Evolutionary conservation across 2,888 invertebrate genomes (phyloP).

Genomic region (Agelastica alni): DNA sequence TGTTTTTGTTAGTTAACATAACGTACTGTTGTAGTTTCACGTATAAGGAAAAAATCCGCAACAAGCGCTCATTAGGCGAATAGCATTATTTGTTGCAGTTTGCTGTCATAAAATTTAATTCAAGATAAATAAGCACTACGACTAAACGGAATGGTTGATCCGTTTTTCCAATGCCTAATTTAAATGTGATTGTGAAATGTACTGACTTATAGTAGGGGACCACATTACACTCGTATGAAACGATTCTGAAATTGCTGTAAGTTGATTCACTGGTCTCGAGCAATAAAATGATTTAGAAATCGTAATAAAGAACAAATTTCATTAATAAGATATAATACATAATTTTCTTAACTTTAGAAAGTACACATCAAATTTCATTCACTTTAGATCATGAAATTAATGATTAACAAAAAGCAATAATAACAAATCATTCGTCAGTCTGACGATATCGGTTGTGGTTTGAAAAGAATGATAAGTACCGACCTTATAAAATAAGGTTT

Average conservation of each 20-base stretch:
- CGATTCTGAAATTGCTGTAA: too few species aligned
- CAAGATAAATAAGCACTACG: slow-evolving; percentile 22
- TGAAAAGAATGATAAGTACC: too few species aligned
- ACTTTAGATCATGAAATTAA: too few species aligned
- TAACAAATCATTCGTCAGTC: too few species aligned
- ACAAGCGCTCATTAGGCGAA: slow-evolving; percentile 25
- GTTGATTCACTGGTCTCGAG: too few species aligned
- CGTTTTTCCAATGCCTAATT: slow-evolving; percentile 29
- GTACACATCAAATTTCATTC: too few species aligned
- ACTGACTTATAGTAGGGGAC: slow-evolving; percentile 9
- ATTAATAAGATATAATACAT: too few species aligned
- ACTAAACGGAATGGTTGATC: slow-evolving; percentile 19
- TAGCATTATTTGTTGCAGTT: slow-evolving; percentile 22
- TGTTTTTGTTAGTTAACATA: neutral
- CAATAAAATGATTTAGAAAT: neutral
- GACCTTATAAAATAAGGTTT: too few species aligned
- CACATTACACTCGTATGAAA: neutral
- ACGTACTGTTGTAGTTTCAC: slow-evolving; percentile 13
- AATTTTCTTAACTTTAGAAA: too few species aligned
- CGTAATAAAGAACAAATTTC: too few species aligned
- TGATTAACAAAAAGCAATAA: too few species aligned
- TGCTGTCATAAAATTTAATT: slow-evolving; percentile 25
- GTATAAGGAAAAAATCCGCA: slow-evolving; percentile 18
- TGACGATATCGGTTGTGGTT: too few species aligned
- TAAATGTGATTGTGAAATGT: slow-evolving; percentile 33